Base-by-base conservation (phyloP, 2,888 invertebrate species). In the Heliconius aoede region DNA sequence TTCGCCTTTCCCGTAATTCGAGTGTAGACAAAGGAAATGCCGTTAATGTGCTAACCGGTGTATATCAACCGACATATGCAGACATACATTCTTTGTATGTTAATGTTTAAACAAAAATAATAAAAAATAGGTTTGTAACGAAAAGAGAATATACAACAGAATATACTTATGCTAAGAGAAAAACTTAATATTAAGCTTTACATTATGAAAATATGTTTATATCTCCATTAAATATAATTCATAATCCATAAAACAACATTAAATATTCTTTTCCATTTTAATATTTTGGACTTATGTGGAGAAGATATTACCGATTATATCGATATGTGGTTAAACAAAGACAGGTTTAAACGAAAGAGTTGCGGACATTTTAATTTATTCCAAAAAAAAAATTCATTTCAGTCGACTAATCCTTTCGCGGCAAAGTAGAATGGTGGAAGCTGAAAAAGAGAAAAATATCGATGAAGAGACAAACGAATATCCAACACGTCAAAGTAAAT, bases 401-500 rank as follows among this genome's bases (percentile, higher is more conserved):
- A 71, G 73, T 78, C 73, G 71, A 78, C 79, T 80, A 81, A 81
- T 81, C 81, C 79, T 75, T 81, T 75, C 74, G 60, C 76, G 73
- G 76, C 77, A 76, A 77, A 77, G 77, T 77, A 69, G 78, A 78
- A 76, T 79, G 78, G 78, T 73, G 77, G 77, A 81, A 79, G 76
- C 77, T 74, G 72, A 80, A 80, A 81, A 78, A 65, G 74, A 73
- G 72, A 69, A 74, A 78, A 78, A 81, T 79, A 80, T 79, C 78
- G 78, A 78, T 76, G 76, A 79, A 77, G 78, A 90, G 89, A 89
- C 90, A 90, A 91, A 89, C 92, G 91, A 90, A 93, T 91, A 92
- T 89, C 88, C 92, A 84, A 91, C 89, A 88, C 88, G 93, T 93
- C 93, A 92, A 90, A 91, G 90, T 91, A 93, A 94, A 93, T 92